Evolutionary conservation across 2,797 vertebrate species (phyloP), one percentile per base, ranked within the genome.

Genomic region (Dendrocincla tyrannina): DNA sequence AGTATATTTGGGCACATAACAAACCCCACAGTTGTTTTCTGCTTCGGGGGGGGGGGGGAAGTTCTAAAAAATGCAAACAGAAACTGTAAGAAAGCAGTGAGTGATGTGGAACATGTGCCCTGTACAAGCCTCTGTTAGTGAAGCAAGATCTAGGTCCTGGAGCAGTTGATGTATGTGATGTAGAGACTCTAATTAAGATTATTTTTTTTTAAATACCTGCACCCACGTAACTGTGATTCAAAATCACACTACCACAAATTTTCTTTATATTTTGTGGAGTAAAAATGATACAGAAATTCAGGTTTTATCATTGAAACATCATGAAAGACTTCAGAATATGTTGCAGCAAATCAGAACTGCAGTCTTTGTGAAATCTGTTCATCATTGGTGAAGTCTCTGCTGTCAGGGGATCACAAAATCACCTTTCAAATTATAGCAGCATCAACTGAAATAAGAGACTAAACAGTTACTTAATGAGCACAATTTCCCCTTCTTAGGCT

Each of bases 401-500:
- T 86, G n/a, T 75, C 46, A 50, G 19, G 30, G 64, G 35, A 32
- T 78, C 70, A 44, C 33, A 78, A 66, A 81, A 83, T 70, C 1
- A 41, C 33, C 52, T 82, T 87, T 77, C 33, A 60, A 3, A 56
- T 59, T 52, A 17, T 4, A 46, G 39, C 39, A 62, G 18, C 27
- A 35, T 91, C 67, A 77, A 68, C 11, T 53, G 39, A 78, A 85
- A 56, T 24, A n/a, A 58, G 58, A 87, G 32, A 62, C 39, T 14
- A 62, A 91, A 56, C 17, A 58, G 37, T 59, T 60, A 49, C 3
- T 55, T 53, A 39, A 58, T 76, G 25, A 76, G 10, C 27, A 23
- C 9, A 14, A 12, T 28, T 4, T 5, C 3, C 12, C 23, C 30
- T 13, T 2, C 42, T 5, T 5, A 13, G 32, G 37, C 2, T 52